Evolutionary conservation across 2,888 invertebrate genomes (phyloP).

Genomic region (Rhamnusium bicolor): DNA sequence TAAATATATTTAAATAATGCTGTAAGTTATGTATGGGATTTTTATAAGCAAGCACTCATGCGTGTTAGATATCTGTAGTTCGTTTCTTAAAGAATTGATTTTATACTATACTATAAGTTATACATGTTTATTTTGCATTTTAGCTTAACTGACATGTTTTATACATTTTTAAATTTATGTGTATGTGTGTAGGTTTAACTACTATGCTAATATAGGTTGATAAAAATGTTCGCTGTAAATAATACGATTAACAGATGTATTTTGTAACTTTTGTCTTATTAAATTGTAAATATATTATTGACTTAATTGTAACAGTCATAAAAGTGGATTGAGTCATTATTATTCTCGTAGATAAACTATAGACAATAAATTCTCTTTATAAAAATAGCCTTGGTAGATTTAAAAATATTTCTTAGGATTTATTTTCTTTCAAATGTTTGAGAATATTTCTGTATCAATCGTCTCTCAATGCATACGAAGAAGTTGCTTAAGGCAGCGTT

Average conservation of each 20-base stretch:
- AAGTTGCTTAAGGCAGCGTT: too few relatives aligned
- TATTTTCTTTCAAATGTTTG: neutral
- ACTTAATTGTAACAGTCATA: slow-evolving; percentile 14
- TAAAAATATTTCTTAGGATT: neutral
- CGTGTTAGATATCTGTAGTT: slow-evolving; percentile 35
- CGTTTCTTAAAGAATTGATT: slow-evolving; percentile 32
- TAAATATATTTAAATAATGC: slow-evolving; percentile 53
- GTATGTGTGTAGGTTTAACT: slow-evolving; percentile 25
- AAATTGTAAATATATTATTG: slow-evolving; percentile 10
- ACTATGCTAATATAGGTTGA: slow-evolving; percentile 20
- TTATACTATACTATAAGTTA: slow-evolving; percentile 28
- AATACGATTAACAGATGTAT: slow-evolving; percentile 23
- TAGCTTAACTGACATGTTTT: slow-evolving; percentile 11
- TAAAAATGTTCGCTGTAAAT: slow-evolving; percentile 30
- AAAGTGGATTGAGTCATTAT: neutral
- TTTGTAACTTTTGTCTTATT: slow-evolving; percentile 34
- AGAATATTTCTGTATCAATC: neutral
- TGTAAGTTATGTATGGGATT: slow-evolving; percentile 37
- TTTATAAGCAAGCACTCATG: slow-evolving; percentile 25
- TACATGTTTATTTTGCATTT: slow-evolving; percentile 13
- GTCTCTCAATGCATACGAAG: too few relatives aligned
- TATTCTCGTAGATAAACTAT: neutral
- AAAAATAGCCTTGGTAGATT: neutral
- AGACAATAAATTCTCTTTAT: neutral
- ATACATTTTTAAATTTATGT: slow-evolving; percentile 23